Evolutionary conservation across 1,140 invertebrate genomes (phyloP).

Genomic region (Ips typographus): DNA sequence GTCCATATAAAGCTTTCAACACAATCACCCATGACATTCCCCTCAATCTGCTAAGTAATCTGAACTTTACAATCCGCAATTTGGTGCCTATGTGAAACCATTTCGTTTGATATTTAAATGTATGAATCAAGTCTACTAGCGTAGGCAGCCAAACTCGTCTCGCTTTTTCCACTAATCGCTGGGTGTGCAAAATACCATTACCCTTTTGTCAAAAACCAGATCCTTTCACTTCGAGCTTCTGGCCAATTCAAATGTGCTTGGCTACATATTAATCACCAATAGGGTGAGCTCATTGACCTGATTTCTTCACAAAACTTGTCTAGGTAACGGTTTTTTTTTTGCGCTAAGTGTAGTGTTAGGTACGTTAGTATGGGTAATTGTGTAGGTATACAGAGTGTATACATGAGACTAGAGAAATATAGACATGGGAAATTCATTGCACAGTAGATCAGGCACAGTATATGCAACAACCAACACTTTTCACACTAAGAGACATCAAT

Average conservation of each 20-base stretch:
- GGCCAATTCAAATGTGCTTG: neutral
- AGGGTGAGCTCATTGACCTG: slow-evolving; percentile 8
- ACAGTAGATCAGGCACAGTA: no score
- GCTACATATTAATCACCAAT: slow-evolving; percentile 14
- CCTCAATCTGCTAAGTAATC: no score
- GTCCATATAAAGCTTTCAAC: no score
- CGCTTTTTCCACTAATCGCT: neutral
- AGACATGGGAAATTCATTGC: no score
- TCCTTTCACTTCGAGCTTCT: slow-evolving; percentile 14
- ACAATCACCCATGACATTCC: no score
- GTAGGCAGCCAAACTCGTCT: neutral
- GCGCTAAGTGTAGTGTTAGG: neutral
- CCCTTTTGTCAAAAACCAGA: slow-evolving; percentile 14
- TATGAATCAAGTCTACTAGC: neutral
- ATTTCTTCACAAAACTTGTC: slow-evolving; percentile 3
- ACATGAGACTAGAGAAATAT: no score
- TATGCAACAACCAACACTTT: no score
- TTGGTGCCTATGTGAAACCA: no score
- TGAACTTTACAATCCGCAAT: no score
- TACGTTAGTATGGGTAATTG: no score
- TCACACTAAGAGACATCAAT: no score
- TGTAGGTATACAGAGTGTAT: no score
- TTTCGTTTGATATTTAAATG: neutral
- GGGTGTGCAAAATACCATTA: slow-evolving; percentile 10
- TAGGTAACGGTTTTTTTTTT: slow-evolving; percentile 6